phyloP scores from a whole-genome alignment of 2,113 vertebrate species.

The Pyrgilauda ruficollis region DNA sequence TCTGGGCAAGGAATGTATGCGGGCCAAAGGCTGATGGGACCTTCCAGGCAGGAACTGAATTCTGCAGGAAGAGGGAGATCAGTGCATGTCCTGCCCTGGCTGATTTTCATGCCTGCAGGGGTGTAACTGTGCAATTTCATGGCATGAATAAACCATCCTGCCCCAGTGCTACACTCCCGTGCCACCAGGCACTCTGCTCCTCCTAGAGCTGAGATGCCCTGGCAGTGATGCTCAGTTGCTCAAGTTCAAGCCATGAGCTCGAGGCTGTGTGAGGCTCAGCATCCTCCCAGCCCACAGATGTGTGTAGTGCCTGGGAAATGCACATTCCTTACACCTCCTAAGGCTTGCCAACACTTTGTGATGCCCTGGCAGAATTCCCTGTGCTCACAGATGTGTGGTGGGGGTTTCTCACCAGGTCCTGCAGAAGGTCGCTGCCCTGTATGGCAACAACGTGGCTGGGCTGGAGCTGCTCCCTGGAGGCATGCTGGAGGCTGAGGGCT shows the following conservation, averaged over 20 bases:
- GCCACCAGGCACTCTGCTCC: neutral
- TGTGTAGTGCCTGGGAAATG: neutral
- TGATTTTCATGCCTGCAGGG: neutral
- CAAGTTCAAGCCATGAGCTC: neutral
- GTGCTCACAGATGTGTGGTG: neutral
- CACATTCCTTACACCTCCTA: accelerated
- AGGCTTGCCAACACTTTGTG: neutral
- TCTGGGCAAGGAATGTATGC: neutral
- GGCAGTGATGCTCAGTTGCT: neutral
- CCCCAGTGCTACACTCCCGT: neutral
- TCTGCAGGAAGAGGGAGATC: neutral
- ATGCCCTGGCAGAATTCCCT: neutral
- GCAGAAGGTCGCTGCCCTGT: conserved; percentile 59
- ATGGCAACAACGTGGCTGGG: conserved; percentile 71
- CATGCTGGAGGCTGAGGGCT: conserved; percentile 76
- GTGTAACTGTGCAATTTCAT: neutral
- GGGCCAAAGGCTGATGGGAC: neutral
- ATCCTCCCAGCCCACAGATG: neutral
- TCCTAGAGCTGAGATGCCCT: neutral
- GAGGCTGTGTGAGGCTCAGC: neutral
- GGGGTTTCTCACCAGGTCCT: conserved; percentile 64
- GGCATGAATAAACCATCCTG: neutral
- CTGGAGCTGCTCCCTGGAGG: conserved; percentile 89
- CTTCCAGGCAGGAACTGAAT: neutral
- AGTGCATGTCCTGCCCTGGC: neutral